Percentiles rank a stretch among this genome's conserved stretches.
Evolutionary conservation across 2,888 invertebrate genomes (phyloP).

Genomic region (Epinotia ramella): DNA sequence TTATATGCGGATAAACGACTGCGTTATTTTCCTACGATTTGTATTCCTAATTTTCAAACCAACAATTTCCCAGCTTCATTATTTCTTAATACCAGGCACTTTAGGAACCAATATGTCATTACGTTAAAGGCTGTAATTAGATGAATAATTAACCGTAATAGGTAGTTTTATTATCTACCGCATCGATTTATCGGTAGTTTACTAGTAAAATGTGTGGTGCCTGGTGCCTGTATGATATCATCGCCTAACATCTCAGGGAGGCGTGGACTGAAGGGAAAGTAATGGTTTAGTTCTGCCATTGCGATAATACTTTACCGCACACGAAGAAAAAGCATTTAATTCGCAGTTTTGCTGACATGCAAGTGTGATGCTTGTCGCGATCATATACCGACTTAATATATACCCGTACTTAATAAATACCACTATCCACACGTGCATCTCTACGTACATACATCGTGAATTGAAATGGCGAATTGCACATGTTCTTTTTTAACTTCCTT

Average conservation of each 20-base stretch:
- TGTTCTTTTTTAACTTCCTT: background rate
- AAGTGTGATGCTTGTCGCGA: background rate
- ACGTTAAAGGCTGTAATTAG: conserved; percentile 31
- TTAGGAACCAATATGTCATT: conserved; percentile 35
- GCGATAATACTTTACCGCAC: conserved; percentile 69
- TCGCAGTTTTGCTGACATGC: conserved; percentile 34
- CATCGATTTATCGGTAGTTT: conserved; percentile 56
- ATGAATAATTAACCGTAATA: conserved; percentile 36
- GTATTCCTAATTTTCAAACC: conserved; percentile 3
- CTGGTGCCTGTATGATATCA: conserved; percentile 61
- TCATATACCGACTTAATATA: background rate
- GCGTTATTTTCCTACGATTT: background rate
- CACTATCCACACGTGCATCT: background rate
- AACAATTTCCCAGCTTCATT: conserved; percentile 13
- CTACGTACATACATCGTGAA: background rate
- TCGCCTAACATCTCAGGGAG: conserved; percentile 68
- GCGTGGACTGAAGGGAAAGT: conserved; percentile 71
- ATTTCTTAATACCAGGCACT: conserved; percentile 13
- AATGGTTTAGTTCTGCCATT: conserved; percentile 71
- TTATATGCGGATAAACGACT: background rate
- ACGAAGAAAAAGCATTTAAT: conserved; percentile 65
- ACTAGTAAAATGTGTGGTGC: conserved; percentile 51
- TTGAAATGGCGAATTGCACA: background rate
- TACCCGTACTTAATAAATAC: background rate
- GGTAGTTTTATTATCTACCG: conserved; percentile 54